These are phyloP conservation scores for Xanthorhoe spadicearia DNA, from an alignment of 2,888 invertebrate species.

Conservation along the genomic window DNA sequence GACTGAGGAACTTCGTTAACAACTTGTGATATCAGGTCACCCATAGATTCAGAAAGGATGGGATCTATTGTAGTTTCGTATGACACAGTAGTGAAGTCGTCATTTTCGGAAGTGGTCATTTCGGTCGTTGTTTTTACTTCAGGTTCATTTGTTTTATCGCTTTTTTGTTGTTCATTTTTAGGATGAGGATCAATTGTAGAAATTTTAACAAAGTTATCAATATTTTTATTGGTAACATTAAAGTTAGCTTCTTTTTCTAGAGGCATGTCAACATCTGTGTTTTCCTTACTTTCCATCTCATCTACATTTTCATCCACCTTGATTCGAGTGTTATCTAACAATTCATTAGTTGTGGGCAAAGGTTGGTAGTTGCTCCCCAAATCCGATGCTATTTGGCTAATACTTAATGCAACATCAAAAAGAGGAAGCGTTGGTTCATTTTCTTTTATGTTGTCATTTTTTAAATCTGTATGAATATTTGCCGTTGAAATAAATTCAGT, in stretches of 20 bases:
- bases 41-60: conserved; percentile 77
- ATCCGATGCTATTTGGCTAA: conserved; percentile 81
- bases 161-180: conserved; percentile 43
- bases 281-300: conserved; percentile 76
- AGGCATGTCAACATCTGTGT: conserved; percentile 73
- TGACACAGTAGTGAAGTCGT: conserved; percentile 45
- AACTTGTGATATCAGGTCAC: conserved; percentile 79
- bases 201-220: conserved; percentile 71
- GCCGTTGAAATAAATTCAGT: conserved; percentile 61
- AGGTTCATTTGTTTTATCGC: conserved; percentile 26
- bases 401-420: conserved; percentile 79
- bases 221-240: conserved; percentile 46
- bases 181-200: conserved; percentile 71
- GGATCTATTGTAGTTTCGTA: conserved; percentile 69
- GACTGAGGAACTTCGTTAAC: conserved; percentile 65
- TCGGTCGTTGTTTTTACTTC: conserved; percentile 41
- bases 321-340: conserved; percentile 64
- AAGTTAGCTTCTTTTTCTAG: conserved; percentile 45
- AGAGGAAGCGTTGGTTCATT: conserved; percentile 59
- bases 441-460: conserved; percentile 42
- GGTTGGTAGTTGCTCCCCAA: conserved; percentile 70
- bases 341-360: conserved; percentile 65
- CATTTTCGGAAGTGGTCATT: conserved; percentile 43
- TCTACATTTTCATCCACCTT: conserved; percentile 45
- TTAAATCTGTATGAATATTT: conserved; percentile 40